Evolutionary conservation across 1,140 invertebrate genomes (phyloP).

Genomic region (Brachionus manjavacas): DNA sequence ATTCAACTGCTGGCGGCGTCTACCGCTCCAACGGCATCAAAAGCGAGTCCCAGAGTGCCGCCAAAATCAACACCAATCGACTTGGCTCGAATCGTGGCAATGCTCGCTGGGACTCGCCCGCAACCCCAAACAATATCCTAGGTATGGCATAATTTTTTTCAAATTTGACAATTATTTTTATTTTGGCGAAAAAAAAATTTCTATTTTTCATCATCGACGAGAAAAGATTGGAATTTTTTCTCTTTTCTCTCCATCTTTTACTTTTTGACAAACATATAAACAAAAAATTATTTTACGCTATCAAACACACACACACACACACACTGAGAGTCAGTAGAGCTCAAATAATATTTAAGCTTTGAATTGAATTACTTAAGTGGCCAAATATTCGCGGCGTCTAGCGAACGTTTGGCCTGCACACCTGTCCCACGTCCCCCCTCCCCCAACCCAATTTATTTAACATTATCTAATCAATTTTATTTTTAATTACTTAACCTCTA

Average conservation of each 20-base stretch:
- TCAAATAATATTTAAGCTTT: neutral
- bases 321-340: neutral
- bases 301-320: neutral
- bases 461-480: neutral
- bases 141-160: conserved; percentile 6
- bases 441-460: neutral
- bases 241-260: neutral
- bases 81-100: neutral
- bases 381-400: neutral
- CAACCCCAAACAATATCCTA: conserved; percentile 1
- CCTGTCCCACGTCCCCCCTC: neutral
- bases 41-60: neutral
- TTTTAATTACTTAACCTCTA: neutral
- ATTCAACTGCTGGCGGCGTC: neutral
- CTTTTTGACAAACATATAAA: conserved; percentile 25
- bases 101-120: neutral
- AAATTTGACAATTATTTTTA: conserved; percentile 3
- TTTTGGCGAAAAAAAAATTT: neutral
- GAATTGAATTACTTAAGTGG: neutral
- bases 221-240: conserved; percentile 25
- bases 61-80: neutral
- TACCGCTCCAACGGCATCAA: neutral
- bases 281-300: neutral
- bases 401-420: neutral
- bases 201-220: neutral